Base-by-base conservation (phyloP, 2,888 invertebrate genomes). In the Caenorhabditis afra region DNA sequence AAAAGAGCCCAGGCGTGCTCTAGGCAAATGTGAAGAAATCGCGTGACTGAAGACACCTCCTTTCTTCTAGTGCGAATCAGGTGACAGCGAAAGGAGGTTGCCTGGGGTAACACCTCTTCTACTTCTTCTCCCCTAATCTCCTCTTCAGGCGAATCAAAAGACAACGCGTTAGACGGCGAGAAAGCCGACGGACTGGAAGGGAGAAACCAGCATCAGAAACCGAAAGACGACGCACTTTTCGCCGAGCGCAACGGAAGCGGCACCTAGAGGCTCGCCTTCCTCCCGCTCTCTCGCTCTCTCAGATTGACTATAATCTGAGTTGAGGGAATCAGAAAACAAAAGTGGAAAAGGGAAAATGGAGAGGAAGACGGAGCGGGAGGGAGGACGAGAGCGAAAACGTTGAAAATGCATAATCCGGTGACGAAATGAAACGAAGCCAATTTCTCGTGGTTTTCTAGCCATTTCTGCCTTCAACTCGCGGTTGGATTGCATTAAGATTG, bases 111-210 rank as follows among this genome's bases (percentile, higher is more conserved):
- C 68, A 68, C 52, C 49, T 20, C 12, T 22, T 50, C 16, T 8
- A 16, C 14, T 22, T 50, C 49, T 20, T 44, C 18, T 8, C 23
- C 44, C 11, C 45, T 47, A 57, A 57, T 57, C 41, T 37, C 68
- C 59, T 47, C 49, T 50, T 44, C 52, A 14, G 23, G 3, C 20
- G n/a, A 50, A 39, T 14, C 39, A 49, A 68, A 47, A 53, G 41
- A 59, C 23, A 29, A 35, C 41, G 50, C 10, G 12, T 16, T 7
- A 59, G 44, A 59, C 14, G 29, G 44, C 16, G 50, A 41, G 37
- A 45, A 58, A 59, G 44, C 20, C 58, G 68, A 39, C 58, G 59
- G 52, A 68, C 68, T 47, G 64, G 71, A 64, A 71, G 55, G 29
- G 29, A 29, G 29, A 29, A 29, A 29, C 3, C 29, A 8, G 18